Evolutionary conservation across 2,113 vertebrate genomes (phyloP).

Genomic region (Dascyllus trimaculatus): DNA sequence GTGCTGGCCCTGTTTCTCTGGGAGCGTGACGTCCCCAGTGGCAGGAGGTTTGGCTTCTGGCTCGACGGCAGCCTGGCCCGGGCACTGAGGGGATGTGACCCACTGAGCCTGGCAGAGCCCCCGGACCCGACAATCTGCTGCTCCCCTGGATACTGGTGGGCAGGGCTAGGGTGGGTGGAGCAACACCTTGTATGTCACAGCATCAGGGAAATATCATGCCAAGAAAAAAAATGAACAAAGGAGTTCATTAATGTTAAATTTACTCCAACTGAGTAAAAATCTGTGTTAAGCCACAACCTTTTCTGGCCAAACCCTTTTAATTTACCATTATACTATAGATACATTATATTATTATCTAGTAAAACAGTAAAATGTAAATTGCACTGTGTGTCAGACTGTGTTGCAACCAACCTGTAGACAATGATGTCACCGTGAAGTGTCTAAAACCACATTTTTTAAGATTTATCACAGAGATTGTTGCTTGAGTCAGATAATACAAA

Average conservation of each 20-base stretch:
- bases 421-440: too few relatives aligned
- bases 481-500: too few relatives aligned
- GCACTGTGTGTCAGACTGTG: too few relatives aligned
- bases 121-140: slow-evolving; percentile 76
- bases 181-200: slow-evolving; percentile 38
- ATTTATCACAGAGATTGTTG: too few relatives aligned
- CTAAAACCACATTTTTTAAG: too few relatives aligned
- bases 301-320: too few relatives aligned
- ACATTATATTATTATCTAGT: too few relatives aligned
- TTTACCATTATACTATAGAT: too few relatives aligned
- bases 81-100: slow-evolving; percentile 80
- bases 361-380: too few relatives aligned
- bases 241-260: slow-evolving; percentile 15
- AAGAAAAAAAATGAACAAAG: slow-evolving; percentile 25
- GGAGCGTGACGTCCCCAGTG: slow-evolving; percentile 69
- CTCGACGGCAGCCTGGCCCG: slow-evolving; percentile 45
- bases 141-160: slow-evolving; percentile 52
- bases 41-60: slow-evolving; percentile 65
- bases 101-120: slow-evolving; percentile 75
- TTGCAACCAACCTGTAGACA: too few relatives aligned
- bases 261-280: neutral
- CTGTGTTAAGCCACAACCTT: too few relatives aligned
- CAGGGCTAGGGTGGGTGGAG: slow-evolving; percentile 18
- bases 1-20: slow-evolving; percentile 48
- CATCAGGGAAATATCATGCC: slow-evolving; percentile 25